phyloP scores from a whole-genome alignment of 2,888 invertebrate species.

The Cataglyphis cursor region DNA sequence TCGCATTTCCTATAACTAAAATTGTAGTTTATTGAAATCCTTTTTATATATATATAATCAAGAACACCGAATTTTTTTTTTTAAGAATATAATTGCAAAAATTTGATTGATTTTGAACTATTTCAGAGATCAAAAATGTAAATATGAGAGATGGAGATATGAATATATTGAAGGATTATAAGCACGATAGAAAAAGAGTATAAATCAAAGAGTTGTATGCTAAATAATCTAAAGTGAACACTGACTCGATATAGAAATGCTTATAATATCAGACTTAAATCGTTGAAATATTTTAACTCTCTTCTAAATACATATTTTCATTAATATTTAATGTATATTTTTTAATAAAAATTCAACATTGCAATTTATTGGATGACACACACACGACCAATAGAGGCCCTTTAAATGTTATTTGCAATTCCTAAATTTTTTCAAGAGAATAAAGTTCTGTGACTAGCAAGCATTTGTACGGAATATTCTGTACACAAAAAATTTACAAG shows the following conservation, averaged over 20 bases:
- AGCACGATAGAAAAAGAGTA: not conserved
- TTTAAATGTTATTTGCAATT: not conserved
- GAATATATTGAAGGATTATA: not conserved
- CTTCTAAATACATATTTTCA: not conserved
- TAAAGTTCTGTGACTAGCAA: not conserved
- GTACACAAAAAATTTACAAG: not conserved
- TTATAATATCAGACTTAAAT: not conserved
- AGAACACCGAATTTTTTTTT: not conserved
- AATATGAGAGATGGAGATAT: not conserved
- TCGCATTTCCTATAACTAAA: not conserved
- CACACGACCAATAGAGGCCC: slow-evolving; percentile 2
- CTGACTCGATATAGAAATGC: not conserved
- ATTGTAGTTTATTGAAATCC: not conserved
- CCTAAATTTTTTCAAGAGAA: not conserved
- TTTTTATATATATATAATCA: not conserved
- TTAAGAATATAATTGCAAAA: not conserved
- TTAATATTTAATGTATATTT: not conserved
- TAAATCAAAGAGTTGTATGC: not conserved
- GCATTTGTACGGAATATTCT: not conserved
- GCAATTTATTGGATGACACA: not conserved
- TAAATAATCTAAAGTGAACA: not conserved
- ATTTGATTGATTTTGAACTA: not conserved
- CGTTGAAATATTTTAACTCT: not conserved
- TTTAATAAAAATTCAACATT: not conserved
- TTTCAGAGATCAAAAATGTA: not conserved